Conservation (phyloP, 2,797 vertebrate species). For the Neomorphus geoffroyi region DNA sequence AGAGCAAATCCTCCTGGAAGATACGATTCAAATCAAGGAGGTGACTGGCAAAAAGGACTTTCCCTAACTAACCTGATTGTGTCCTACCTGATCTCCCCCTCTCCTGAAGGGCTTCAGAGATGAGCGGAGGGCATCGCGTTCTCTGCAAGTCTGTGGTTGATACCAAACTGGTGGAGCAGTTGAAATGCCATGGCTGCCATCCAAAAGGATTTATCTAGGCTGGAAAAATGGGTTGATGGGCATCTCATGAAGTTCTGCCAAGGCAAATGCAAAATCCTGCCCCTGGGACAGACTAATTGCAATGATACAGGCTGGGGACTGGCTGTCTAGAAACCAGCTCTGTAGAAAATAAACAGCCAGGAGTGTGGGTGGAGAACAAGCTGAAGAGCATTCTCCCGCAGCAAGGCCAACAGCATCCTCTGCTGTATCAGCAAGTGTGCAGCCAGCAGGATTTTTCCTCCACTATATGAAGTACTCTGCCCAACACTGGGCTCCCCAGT, state of each 20-base stretch:
- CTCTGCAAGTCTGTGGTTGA: background rate
- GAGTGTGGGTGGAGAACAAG: background rate
- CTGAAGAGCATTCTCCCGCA: background rate
- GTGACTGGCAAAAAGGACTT: background rate
- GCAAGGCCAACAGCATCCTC: background rate
- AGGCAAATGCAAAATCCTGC: background rate
- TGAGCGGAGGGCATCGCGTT: background rate
- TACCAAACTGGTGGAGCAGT: fast-evolving
- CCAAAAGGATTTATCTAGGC: background rate
- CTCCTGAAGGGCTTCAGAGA: background rate
- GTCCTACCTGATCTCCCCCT: background rate
- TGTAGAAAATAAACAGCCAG: background rate
- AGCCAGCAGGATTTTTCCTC: background rate
- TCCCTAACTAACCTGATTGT: background rate
- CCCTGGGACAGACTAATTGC: background rate
- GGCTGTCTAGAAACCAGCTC: background rate
- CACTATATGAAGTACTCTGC: background rate
- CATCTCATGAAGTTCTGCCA: background rate
- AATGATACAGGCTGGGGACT: background rate
- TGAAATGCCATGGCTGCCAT: background rate
- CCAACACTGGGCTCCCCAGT: background rate
- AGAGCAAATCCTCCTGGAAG: background rate
- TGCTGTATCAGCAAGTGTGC: background rate
- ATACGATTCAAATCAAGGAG: background rate
- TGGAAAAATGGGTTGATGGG: background rate